Percentiles rank a stretch among this genome's conserved stretches.
phyloP scores from a whole-genome alignment of 2,113 vertebrate species.

The Mohoua ochrocephala region DNA sequence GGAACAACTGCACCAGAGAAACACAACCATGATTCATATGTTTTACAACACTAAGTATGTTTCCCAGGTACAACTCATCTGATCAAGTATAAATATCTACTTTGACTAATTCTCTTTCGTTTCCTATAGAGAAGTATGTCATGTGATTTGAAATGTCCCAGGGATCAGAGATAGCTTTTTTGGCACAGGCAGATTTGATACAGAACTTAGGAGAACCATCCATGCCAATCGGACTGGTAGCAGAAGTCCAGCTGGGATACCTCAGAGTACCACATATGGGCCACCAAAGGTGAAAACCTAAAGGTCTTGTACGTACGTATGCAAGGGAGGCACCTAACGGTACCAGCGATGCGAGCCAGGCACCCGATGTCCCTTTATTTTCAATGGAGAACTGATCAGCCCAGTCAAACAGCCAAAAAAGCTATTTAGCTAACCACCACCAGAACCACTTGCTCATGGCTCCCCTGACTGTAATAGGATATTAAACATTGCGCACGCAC shows the following conservation, averaged over 20 bases:
- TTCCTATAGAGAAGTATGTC: background rate
- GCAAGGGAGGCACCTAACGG: background rate
- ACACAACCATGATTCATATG: background rate
- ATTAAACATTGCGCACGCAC: background rate
- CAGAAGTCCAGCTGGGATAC: background rate
- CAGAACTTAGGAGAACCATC: background rate
- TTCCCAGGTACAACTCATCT: background rate
- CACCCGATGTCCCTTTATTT: background rate
- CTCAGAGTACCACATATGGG: background rate
- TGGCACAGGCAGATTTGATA: background rate
- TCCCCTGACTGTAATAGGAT: background rate
- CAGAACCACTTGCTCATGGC: background rate
- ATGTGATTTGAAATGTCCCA: background rate
- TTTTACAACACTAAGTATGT: background rate
- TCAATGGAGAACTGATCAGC: background rate
- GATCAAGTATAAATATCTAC: background rate
- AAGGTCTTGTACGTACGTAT: background rate
- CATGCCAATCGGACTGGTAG: background rate
- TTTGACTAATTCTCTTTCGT: background rate
- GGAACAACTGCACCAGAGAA: background rate
- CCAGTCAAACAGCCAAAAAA: background rate
- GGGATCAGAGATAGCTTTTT: background rate
- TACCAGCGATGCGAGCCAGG: background rate
- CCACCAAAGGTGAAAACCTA: background rate
- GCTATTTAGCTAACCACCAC: background rate